Evolutionary conservation across 2,888 invertebrate genomes (phyloP).

Genomic region (Epirrhoe alternata): DNA sequence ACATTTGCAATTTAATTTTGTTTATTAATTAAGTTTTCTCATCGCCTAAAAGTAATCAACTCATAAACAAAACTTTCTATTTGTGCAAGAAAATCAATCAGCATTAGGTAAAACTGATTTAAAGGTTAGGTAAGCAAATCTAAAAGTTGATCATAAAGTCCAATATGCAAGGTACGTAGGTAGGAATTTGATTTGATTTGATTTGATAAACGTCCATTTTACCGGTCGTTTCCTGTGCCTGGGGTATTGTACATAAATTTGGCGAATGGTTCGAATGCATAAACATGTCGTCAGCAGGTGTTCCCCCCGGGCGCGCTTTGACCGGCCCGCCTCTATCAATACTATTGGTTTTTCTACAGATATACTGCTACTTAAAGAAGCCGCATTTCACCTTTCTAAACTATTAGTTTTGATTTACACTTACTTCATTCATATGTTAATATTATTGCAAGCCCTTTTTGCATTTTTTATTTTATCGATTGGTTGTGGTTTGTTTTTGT

Average conservation of each 20-base stretch:
- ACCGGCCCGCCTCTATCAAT: conserved; percentile 39
- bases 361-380: conserved; percentile 23
- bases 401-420: conserved; percentile 30
- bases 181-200: no score
- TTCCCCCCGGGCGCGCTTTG: conserved; percentile 65
- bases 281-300: conserved; percentile 74
- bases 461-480: not conserved
- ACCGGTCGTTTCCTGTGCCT: conserved; percentile 53
- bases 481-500: not conserved
- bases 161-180: conserved; percentile 61
- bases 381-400: conserved; percentile 34
- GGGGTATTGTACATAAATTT: conserved; percentile 70
- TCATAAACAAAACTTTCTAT: conserved; percentile 25
- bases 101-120: conserved; percentile 34
- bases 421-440: conserved; percentile 26
- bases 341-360: conserved; percentile 36
- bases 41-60: not conserved
- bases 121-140: not conserved
- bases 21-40: conserved; percentile 2
- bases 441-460: conserved; percentile 16
- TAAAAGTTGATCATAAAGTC: conserved; percentile 18
- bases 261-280: conserved; percentile 69
- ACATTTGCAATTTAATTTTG: conserved; percentile 19
- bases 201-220: conserved; percentile 77
- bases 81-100: conserved; percentile 52